phyloP scores from a whole-genome alignment of 2,113 vertebrate species.

The Alligator sinensis region DNA sequence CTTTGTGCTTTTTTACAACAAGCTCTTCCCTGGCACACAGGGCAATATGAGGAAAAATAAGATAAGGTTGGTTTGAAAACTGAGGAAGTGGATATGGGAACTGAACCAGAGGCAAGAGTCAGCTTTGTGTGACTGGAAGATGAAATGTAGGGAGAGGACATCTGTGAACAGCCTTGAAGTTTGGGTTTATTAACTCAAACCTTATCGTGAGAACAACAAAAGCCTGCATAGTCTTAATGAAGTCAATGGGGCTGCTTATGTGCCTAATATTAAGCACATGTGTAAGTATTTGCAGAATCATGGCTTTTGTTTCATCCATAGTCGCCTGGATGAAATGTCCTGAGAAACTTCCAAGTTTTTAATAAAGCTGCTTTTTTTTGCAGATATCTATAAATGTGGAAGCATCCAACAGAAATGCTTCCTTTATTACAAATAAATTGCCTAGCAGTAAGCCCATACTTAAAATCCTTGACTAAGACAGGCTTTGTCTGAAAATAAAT shows the following conservation, averaged over 20 bases:
- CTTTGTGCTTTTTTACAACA: no score
- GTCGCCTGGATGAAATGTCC: neutral
- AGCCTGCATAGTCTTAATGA: neutral
- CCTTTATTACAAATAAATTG: neutral
- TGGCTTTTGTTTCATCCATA: neutral
- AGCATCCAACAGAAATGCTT: neutral
- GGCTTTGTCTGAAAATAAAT: neutral
- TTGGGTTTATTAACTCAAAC: no score
- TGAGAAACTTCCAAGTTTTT: neutral
- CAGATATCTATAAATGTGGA: neutral
- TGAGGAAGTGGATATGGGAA: no score
- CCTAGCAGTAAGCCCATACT: neutral
- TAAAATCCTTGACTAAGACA: neutral
- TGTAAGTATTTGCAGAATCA: neutral
- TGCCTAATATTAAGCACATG: neutral
- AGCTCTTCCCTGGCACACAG: no score
- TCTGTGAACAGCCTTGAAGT: no score
- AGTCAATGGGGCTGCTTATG: neutral
- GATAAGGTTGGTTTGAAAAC: no score
- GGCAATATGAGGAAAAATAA: no score
- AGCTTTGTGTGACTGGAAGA: no score
- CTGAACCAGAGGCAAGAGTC: no score
- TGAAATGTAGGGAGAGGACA: no score
- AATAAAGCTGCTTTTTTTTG: neutral
- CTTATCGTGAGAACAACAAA: no score